phyloP scores from a whole-genome alignment of 2,888 invertebrate species.

The Camptogramma bilineatum region DNA sequence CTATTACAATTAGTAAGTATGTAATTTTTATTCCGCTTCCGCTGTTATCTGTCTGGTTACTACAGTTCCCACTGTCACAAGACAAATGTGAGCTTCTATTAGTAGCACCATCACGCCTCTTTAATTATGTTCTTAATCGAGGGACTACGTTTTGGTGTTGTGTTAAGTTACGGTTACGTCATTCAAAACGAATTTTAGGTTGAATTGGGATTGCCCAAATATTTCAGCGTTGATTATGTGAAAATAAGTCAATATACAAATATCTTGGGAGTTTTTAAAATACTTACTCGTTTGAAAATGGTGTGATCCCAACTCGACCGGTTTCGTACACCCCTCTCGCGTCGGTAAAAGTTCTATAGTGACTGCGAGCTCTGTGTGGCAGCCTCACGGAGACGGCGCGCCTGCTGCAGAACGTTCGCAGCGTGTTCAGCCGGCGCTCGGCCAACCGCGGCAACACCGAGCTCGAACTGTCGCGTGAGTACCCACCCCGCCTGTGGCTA shows the following conservation, averaged over 20 bases:
- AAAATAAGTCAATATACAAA: no score
- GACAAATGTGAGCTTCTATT: slow-evolving; percentile 24
- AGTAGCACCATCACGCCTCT: slow-evolving; percentile 41
- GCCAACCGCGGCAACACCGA: slow-evolving; percentile 92
- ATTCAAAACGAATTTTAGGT: slow-evolving; percentile 10
- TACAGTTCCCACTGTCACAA: slow-evolving; percentile 18
- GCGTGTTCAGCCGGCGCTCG: slow-evolving; percentile 94
- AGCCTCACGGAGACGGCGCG: slow-evolving; percentile 99
- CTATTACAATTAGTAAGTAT: neutral
- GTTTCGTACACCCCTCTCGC: neutral
- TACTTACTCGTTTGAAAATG: neutral
- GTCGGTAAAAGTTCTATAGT: slow-evolving; percentile 66
- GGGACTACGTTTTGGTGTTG: slow-evolving; percentile 26
- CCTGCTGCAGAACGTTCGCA: slow-evolving; percentile 96
- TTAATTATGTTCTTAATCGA: slow-evolving; percentile 25
- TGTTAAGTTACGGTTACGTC: slow-evolving; percentile 22
- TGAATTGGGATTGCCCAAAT: slow-evolving; percentile 17
- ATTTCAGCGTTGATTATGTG: no score
- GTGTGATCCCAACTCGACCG: slow-evolving; percentile 30
- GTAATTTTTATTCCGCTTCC: slow-evolving; percentile 18
- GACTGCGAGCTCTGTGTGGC: slow-evolving; percentile 76
- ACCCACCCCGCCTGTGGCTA: slow-evolving; percentile 49
- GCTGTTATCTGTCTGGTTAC: slow-evolving; percentile 21
- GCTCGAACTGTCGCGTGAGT: slow-evolving; percentile 97
- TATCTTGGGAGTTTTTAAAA: neutral